Evolutionary conservation across 2,888 invertebrate species (phyloP).

Genomic region (Mimas tiliae): DNA sequence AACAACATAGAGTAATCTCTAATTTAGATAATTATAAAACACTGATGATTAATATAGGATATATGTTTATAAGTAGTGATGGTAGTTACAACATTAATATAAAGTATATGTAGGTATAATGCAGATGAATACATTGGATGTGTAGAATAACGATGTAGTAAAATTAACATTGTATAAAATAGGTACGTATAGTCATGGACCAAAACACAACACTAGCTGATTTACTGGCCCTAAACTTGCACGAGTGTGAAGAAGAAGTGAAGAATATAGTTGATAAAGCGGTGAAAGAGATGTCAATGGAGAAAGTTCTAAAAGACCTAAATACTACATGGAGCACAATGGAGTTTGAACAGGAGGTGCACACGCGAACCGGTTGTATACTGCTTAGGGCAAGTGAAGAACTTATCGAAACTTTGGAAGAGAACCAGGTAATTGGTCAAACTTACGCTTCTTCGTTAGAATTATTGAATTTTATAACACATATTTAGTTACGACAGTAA

Average conservation of each 20-base stretch:
- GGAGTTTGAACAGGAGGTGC: slow-evolving; percentile 96
- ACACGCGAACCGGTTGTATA: slow-evolving; percentile 93
- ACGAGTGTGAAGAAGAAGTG: slow-evolving; percentile 98
- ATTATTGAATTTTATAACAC: neutral
- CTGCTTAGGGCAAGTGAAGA: slow-evolving; percentile 96
- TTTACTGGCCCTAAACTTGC: slow-evolving; percentile 94
- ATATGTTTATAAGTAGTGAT: no score
- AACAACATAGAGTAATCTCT: no score
- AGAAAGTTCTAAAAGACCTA: slow-evolving; percentile 95
- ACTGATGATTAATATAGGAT: no score
- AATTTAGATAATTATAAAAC: no score
- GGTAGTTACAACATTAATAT: no score
- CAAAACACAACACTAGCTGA: slow-evolving; percentile 96
- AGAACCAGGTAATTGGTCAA: slow-evolving; percentile 91
- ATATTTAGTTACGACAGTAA: no score
- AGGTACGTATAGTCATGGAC: slow-evolving; percentile 98
- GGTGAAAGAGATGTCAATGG: slow-evolving; percentile 99
- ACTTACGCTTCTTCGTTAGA: neutral
- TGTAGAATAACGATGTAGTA: neutral
- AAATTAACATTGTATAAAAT: slow-evolving; percentile 30
- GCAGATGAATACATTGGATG: neutral
- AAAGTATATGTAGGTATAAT: no score
- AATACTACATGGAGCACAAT: slow-evolving; percentile 96
- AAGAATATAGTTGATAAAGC: slow-evolving; percentile 99
- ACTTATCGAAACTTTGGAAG: slow-evolving; percentile 97